These are phyloP conservation scores for Drosophila pegasa DNA, from an alignment of 2,888 invertebrate species.

Conservation along the genomic window DNA sequence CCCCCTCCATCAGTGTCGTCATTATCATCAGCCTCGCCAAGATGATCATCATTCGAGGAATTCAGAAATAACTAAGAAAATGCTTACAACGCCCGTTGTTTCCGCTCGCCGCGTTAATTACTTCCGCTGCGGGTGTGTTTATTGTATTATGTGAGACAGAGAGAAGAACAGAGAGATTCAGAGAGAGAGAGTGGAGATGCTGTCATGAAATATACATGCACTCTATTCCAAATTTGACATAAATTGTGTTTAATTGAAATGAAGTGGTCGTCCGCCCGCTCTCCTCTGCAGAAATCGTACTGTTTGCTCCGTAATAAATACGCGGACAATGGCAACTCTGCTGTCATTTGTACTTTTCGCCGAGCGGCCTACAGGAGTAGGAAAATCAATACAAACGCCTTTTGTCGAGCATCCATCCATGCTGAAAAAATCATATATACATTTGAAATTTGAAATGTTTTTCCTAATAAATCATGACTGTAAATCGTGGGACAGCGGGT, in stretches of 20 bases:
- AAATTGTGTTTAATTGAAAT: slow-evolving; percentile 74
- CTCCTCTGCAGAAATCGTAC: slow-evolving; percentile 1
- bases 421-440: slow-evolving; percentile 13
- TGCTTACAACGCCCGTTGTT: slow-evolving; percentile 63
- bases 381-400: slow-evolving; percentile 62
- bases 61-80: slow-evolving; percentile 54
- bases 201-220: slow-evolving; percentile 67
- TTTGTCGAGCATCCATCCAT: slow-evolving; percentile 20
- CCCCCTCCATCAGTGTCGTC: slow-evolving; percentile 16
- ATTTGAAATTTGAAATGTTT: slow-evolving; percentile 49
- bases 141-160: slow-evolving; percentile 48
- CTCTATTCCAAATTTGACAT: slow-evolving; percentile 58
- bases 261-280: slow-evolving; percentile 43
- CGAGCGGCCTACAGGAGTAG: slow-evolving; percentile 43
- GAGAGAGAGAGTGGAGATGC: slow-evolving; percentile 7
- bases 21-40: slow-evolving; percentile 11
- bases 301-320: background rate
- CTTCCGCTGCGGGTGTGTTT: slow-evolving; percentile 72
- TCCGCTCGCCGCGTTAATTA: slow-evolving; percentile 68
- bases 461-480: slow-evolving; percentile 65
- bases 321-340: background rate
- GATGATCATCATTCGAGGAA: slow-evolving; percentile 11
- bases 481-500: background rate
- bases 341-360: slow-evolving; percentile 2
- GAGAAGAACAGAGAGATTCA: background rate